Percentiles rank a stretch among this genome's conserved stretches.
These are phyloP conservation scores for Hypomesus transpacificus DNA, from an alignment of 2,113 vertebrate genomes.

Conservation along the genomic window DNA sequence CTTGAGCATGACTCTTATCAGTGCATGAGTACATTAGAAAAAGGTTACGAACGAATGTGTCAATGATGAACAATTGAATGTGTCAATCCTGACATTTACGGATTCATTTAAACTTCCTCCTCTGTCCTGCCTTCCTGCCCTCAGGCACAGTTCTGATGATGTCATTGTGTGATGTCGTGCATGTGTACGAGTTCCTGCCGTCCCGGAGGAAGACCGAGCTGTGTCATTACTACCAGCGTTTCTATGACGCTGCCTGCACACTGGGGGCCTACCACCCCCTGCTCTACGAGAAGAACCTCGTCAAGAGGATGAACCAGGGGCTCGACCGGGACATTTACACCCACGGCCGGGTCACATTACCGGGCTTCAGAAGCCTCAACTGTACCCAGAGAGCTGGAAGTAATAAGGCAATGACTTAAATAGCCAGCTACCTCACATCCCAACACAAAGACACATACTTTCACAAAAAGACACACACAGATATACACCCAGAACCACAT, in stretches of 20 bases:
- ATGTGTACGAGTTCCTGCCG: conserved; percentile 77
- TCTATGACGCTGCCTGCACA: conserved; percentile 74
- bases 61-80: too few relatives aligned
- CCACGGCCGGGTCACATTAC: conserved; percentile 67
- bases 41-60: too few relatives aligned
- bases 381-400: conserved; percentile 48
- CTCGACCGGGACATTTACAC: conserved; percentile 63
- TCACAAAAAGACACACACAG: neutral
- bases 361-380: conserved; percentile 66
- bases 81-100: too few relatives aligned
- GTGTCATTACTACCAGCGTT: conserved; percentile 78
- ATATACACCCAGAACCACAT: neutral
- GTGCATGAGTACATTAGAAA: too few relatives aligned
- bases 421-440: neutral
- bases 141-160: conserved; percentile 77
- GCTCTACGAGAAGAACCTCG: conserved; percentile 79
- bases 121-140: neutral
- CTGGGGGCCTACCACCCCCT: conserved; percentile 77
- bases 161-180: conserved; percentile 74
- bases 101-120: neutral
- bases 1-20: too few relatives aligned
- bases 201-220: conserved; percentile 72
- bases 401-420: neutral
- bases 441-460: neutral
- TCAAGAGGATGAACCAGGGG: conserved; percentile 76